Evolutionary conservation across 1,140 invertebrate species (phyloP).

Genomic region (Drosophila subpulchrella): DNA sequence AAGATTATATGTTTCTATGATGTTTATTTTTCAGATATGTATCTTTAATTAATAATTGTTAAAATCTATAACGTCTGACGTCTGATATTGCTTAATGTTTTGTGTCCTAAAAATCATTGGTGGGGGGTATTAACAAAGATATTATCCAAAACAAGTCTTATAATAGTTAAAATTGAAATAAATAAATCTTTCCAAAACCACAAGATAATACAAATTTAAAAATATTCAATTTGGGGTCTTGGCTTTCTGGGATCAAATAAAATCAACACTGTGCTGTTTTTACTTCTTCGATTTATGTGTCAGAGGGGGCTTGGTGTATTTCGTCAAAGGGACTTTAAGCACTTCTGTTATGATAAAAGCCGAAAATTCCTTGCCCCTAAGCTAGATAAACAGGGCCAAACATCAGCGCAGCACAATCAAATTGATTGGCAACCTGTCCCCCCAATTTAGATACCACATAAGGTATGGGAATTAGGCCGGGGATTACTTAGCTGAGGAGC

Average conservation of each 20-base stretch:
- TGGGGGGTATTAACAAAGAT: no score
- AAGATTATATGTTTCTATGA: no score
- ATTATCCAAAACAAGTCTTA: no score
- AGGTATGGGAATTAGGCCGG: conserved; percentile 55
- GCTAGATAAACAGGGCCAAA: conserved; percentile 32
- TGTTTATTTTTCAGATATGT: no score
- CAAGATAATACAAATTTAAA: background rate
- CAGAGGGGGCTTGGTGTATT: conserved; percentile 1
- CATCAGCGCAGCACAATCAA: conserved; percentile 58
- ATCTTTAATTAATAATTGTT: no score
- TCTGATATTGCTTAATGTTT: no score
- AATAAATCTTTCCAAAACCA: background rate
- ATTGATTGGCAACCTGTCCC: conserved; percentile 77
- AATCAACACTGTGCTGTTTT: no score
- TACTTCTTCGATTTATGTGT: conserved; percentile 5
- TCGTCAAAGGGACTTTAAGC: conserved; percentile 20
- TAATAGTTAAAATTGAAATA: no score
- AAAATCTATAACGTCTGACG: no score
- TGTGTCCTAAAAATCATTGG: no score
- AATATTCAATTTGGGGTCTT: background rate
- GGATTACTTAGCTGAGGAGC: conserved; percentile 31
- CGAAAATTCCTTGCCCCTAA: conserved; percentile 24
- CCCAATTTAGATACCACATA: conserved; percentile 59
- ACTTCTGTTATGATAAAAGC: conserved; percentile 33
- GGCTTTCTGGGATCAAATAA: background rate